Base-by-base conservation (phyloP, 2,888 invertebrate species). In the Agelastica alni region DNA sequence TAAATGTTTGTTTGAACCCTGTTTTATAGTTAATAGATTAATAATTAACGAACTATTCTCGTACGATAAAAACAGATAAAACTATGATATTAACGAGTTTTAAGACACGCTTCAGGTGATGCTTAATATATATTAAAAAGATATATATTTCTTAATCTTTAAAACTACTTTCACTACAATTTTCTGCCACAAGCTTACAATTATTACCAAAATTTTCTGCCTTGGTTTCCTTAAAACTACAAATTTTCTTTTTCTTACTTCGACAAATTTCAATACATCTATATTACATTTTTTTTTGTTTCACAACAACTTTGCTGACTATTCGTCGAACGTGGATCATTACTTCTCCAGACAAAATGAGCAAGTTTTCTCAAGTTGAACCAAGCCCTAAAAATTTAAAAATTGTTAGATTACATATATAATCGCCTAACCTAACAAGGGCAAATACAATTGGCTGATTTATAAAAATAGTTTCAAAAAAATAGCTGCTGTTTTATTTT, bases 101-200 rank as follows among this genome's bases (percentile, higher is more conserved):
- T 69, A 70, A 70, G 70, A 69, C 70, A 70, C 70, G 67, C 65
- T 65, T 56, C 39, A 66, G 70, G 70, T 70, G 68, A 69, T 68
- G 67, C 66, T 59, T 60, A 60, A 59, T 58, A 56, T 55, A n/a
- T 18, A 22, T 56, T 55, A 52, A 57, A 60, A 48, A 57, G 57
- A 51, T 60, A 58, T 55, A 46, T 54, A 7, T 36, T 37, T 47
- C 44, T 51, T 39, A 42, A 20, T 45, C 17, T 55, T 47, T 22
- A 48, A 53, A 45, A 31, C 20, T 42, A 28, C 17, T 18, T 28
- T 31, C 30, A 30, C 32, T 42, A 41, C 13, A 26, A 30, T 34
- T 58, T 68, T 67, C 65, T 57, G 52, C 53, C 57, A 57, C 45
- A 69, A 68, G 69, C 66, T 67, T 60, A 63, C 56, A 59, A 53